Base-by-base conservation (phyloP, 2,797 vertebrate species). In the Eurystomus glaucurus region DNA sequence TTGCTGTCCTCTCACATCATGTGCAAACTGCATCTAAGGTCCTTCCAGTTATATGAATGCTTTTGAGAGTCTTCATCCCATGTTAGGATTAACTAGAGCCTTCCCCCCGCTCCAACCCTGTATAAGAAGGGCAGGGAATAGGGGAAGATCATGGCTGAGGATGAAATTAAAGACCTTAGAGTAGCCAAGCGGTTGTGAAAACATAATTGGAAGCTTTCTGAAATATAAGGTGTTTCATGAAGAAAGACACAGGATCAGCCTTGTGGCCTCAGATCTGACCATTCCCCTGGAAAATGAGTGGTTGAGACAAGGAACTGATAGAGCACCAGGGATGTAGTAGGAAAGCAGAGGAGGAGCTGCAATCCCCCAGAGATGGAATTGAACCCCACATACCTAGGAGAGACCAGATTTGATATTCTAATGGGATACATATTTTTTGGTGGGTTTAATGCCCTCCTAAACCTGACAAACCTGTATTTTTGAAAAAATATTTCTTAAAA, bases 61-160 rank as follows among this genome's bases (percentile, higher is more conserved):
- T 71, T 87, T 66, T 35, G 26, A 45, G 28, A 18, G 45, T 62
- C 22, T 46, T 31, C 65, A 45, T 52, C 19, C 29, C 29, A 10
- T 14, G 10, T 18, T 65, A 70, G n/a, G 23, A 54, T 69, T 52
- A 69, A 41, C 25, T 31, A 64, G 4, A 71, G 5, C 31, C 16
- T 58, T 52, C 17, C 26, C 29, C 5, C 7, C 4, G 3, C 1
- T 6, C 17, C 2, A 15, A 1, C 10, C 12, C 17, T 4, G 1
- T 23, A 9, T 41, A 51, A 41, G n/a, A 70, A 61, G 23, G 35
- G 9, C 31, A 46, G n/a, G 9, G 50, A 60, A 18, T 12, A 39
- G 25, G 26, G 7, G 9, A 69, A 43, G 26, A n/a, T 7, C 7
- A 33, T 19, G 43, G 19, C 6, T 66, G 25, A 54, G 25, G 6